A percentile compares a stretch with the other conserved stretches of the same genome.
These are phyloP conservation scores for Clostera curtula DNA, from an alignment of 2,888 invertebrate species.

Conservation along the genomic window DNA sequence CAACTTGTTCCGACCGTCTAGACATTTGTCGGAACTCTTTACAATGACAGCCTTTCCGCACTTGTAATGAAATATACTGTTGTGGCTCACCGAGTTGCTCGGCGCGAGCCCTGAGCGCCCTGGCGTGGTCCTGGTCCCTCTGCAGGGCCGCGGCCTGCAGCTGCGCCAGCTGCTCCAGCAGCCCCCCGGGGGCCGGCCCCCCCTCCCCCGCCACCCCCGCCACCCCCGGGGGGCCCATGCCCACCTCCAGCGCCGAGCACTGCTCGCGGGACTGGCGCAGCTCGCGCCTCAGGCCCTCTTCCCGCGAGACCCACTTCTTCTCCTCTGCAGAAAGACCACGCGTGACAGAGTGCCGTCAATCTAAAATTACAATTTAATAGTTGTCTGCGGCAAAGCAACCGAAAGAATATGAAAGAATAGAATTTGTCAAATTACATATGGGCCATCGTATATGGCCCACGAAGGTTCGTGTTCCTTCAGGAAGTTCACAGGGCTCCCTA, in stretches of 20 bases:
- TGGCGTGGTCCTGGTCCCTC: slow-evolving; percentile 37
- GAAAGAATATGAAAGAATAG: no score
- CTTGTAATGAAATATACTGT: no score
- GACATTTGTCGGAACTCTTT: neutral
- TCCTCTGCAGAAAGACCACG: slow-evolving; percentile 42
- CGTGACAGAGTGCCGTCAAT: no score
- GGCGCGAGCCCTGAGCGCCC: slow-evolving; percentile 13
- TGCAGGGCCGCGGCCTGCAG: slow-evolving; percentile 46
- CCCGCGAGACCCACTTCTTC: slow-evolving; percentile 54
- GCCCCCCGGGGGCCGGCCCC: slow-evolving; percentile 3
- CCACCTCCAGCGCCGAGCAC: slow-evolving; percentile 22
- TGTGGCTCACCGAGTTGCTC: slow-evolving; percentile 28
- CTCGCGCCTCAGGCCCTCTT: slow-evolving; percentile 47
- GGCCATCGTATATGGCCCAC: no score
- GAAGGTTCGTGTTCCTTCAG: no score
- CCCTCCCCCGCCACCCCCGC: slow-evolving; percentile 1
- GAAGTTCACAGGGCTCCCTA: no score
- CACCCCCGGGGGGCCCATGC: slow-evolving; percentile 4
- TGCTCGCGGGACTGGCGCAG: slow-evolving; percentile 37
- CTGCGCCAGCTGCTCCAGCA: slow-evolving; percentile 46
- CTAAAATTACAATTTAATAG: no score
- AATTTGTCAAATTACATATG: no score
- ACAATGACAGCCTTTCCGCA: no score
- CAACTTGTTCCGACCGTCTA: no score
- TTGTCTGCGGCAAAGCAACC: no score